Base-by-base conservation (phyloP, 2,113 vertebrate species). In the Desmodus rotundus region DNA sequence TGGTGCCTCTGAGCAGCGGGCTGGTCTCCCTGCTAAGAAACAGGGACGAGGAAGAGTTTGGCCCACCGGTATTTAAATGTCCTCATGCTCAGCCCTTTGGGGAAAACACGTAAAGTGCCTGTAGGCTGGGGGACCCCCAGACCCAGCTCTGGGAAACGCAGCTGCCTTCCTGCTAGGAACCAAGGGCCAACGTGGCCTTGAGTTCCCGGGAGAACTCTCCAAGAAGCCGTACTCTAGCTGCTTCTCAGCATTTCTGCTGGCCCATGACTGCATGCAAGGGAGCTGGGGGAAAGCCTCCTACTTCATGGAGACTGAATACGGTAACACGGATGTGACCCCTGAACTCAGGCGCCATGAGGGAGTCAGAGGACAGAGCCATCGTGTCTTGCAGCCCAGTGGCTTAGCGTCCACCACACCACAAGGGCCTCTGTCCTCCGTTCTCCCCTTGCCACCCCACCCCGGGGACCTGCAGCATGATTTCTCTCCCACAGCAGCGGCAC, bases 381-480 rank as follows among this genome's bases (percentile, higher is more conserved):
- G 8, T 61, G 17, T 11, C 13, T 38, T 24, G 19, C 19, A 38
- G 58, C 45, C 45, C 33, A 3, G 19, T 4, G n/a, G 87, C 11
- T 36, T 26, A 45, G 45, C 12, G 15, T 19, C 17, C 7, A 52
- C 26, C 61, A 33, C 41, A 10, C 56, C 24, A 4, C 7, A 31
- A 43, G 24, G 19, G 31, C 28, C n/a, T 52, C 15, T 12, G 4
- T 26, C 28, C 24, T 14, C 10, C 7, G 7, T 31, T 0, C 38
- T 26, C 9, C 11, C 22, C 7, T 1, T 72, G 41, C 70, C 3
- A 4, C n/a, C 31, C 16, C 15, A 22, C 11, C 31, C 22, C 12
- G 12, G 54, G 85, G 41, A 38, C 13, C 41, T 3, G 4, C 0
- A 5, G 5, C 9, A 0, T 5, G 17, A 38, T 28, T 74, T 47